Conservation (phyloP, 1,140 invertebrate genomes). For the Eulimnadia texana region DNA sequence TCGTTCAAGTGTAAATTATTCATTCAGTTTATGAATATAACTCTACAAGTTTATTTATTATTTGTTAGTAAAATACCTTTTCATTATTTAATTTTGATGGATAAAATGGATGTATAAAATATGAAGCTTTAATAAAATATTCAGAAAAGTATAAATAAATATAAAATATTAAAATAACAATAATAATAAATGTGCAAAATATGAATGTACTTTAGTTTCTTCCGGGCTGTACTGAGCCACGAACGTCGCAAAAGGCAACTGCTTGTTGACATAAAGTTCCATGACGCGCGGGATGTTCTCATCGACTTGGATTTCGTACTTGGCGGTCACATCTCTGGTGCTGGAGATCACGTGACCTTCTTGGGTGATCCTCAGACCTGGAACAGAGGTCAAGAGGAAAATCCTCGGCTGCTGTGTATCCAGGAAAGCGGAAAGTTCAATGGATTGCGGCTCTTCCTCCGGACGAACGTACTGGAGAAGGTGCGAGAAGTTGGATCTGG, state of each 20-base stretch:
- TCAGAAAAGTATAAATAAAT: too few relatives aligned
- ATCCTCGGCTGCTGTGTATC: not conserved
- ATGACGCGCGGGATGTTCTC: not conserved
- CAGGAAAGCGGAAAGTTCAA: not conserved
- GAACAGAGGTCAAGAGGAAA: not conserved
- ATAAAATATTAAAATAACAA: too few relatives aligned
- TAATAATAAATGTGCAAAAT: too few relatives aligned
- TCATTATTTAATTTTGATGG: too few relatives aligned
- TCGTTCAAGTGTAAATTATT: too few relatives aligned
- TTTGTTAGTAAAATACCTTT: too few relatives aligned
- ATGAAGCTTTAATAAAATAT: too few relatives aligned
- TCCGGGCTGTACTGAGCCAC: constrained; percentile 6
- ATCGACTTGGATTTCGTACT: constrained; percentile 6
- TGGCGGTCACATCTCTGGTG: not conserved
- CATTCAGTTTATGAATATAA: too few relatives aligned
- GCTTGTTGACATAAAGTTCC: not conserved
- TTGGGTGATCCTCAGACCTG: not conserved
- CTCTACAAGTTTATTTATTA: too few relatives aligned
- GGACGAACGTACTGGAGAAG: not conserved
- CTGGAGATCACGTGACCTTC: not conserved
- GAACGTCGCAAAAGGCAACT: not conserved
- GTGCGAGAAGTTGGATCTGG: not conserved
- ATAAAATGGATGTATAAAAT: too few relatives aligned
- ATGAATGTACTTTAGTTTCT: too few relatives aligned
- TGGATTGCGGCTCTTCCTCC: not conserved